Conservation (phyloP, 2,888 invertebrate genomes). For the Tridacna crocea region DNA sequence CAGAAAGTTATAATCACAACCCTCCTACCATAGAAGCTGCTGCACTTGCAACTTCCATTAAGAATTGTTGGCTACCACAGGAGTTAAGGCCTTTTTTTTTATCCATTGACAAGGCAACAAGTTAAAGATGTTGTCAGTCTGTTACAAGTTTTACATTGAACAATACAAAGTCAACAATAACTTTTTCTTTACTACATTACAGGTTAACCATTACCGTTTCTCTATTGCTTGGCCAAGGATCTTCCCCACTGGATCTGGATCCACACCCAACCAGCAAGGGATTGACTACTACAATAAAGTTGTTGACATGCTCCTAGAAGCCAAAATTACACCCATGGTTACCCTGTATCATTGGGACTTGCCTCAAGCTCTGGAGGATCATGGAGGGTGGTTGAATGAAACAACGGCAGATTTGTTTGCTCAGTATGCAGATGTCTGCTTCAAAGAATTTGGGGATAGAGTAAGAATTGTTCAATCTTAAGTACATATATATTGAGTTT, state of each 20-base stretch:
- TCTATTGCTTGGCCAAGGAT: conserved; percentile 90
- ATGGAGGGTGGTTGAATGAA: conserved; percentile 83
- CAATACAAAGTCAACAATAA: too few relatives aligned
- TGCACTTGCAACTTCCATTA: too few relatives aligned
- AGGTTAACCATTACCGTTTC: conserved; percentile 82
- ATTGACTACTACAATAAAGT: conserved; percentile 91
- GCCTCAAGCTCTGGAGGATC: conserved; percentile 77
- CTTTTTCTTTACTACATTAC: too few relatives aligned
- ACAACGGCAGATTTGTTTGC: conserved; percentile 77
- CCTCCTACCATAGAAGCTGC: too few relatives aligned
- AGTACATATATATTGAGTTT: too few relatives aligned
- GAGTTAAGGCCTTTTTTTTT: too few relatives aligned
- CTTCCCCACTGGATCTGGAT: conserved; percentile 86
- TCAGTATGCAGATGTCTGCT: conserved; percentile 83
- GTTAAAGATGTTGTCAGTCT: too few relatives aligned
- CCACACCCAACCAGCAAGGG: conserved; percentile 87
- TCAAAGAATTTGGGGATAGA: conserved; percentile 82
- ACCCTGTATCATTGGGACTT: conserved; percentile 86
- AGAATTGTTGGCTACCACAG: too few relatives aligned
- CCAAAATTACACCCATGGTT: conserved; percentile 87
- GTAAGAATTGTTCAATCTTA: conserved; percentile 59
- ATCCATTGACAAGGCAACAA: too few relatives aligned
- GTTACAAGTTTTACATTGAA: conserved; percentile 65
- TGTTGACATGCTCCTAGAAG: conserved; percentile 88
- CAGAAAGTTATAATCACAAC: too few relatives aligned